A percentile compares a stretch with the other conserved stretches of the same genome.
phyloP scores from a whole-genome alignment of 2,797 vertebrate genomes.

The Chelmon rostratus region DNA sequence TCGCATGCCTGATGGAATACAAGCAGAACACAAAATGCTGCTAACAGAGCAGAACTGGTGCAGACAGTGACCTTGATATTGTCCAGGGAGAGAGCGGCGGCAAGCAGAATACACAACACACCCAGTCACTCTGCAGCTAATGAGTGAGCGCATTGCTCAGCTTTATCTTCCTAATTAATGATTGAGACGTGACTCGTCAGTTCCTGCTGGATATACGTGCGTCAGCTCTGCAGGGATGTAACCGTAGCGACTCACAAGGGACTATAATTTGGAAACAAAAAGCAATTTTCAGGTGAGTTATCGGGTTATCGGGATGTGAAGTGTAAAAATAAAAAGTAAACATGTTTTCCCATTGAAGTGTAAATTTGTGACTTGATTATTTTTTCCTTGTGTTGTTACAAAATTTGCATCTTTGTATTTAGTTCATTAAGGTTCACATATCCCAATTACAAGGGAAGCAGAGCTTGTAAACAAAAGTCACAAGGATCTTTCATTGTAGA shows the following conservation, averaged over 20 bases:
- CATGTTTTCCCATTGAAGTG: conserved; percentile 49
- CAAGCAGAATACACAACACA: conserved; percentile 46
- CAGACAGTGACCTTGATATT: conserved; percentile 66
- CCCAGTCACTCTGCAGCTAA: conserved; percentile 58
- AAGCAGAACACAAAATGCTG: conserved; percentile 29
- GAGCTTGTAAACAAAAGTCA: conserved; percentile 44
- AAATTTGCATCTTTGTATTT: conserved; percentile 46
- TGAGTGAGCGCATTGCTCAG: conserved; percentile 57
- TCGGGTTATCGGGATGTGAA: conserved; percentile 17
- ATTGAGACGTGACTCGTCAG: conserved; percentile 57
- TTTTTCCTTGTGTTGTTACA: conserved; percentile 12
- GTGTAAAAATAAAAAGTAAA: conserved; percentile 35
- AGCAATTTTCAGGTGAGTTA: conserved; percentile 55
- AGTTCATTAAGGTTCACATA: conserved; percentile 45
- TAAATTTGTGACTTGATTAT: conserved; percentile 54
- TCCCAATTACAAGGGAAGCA: conserved; percentile 33
- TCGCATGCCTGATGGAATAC: conserved; percentile 46
- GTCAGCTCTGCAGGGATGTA: conserved; percentile 30
- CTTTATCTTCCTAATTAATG: conserved; percentile 71
- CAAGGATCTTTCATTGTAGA: conserved; percentile 13
- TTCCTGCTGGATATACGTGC: conserved; percentile 12
- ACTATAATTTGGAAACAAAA: conserved; percentile 27
- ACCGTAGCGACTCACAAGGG: conserved; percentile 6
- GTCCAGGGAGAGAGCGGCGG: conserved; percentile 30
- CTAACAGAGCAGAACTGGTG: conserved; percentile 25